These are phyloP conservation scores for Hirudinaria manillensis DNA, from an alignment of 2,888 invertebrate species.

Conservation along the genomic window DNA sequence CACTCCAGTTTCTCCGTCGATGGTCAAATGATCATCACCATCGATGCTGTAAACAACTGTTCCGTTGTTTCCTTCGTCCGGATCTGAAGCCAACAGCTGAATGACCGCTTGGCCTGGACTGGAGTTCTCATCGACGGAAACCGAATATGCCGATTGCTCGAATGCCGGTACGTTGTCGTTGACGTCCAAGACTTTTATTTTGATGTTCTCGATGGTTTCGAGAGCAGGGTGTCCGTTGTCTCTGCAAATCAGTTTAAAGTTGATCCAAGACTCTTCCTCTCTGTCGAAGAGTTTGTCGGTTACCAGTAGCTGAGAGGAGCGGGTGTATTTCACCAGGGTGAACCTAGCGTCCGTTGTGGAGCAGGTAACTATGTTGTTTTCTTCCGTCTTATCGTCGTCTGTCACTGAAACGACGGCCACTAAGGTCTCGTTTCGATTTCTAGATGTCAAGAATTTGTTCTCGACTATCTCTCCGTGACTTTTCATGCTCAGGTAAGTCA, in stretches of 20 bases:
- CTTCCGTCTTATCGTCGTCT: neutral
- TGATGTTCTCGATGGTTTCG: neutral
- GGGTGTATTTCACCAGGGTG: neutral
- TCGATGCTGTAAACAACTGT: neutral
- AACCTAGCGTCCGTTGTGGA: neutral
- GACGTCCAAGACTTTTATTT: neutral
- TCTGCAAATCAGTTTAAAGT: conserved; percentile 4
- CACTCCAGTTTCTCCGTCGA: neutral
- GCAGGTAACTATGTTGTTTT: neutral
- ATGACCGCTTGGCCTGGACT: neutral
- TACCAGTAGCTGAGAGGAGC: neutral
- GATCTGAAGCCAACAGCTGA: neutral
- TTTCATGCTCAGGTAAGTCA: neutral
- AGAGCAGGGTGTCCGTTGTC: neutral
- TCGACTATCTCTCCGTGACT: neutral
- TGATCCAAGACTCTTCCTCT: neutral
- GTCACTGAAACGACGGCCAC: neutral
- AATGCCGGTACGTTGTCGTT: neutral
- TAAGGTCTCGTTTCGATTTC: neutral
- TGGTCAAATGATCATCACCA: conserved; percentile 1
- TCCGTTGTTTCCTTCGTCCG: conserved; percentile 4
- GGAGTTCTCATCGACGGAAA: neutral
- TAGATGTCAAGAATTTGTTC: neutral
- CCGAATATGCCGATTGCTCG: neutral
- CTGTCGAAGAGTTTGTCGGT: neutral